Percentiles rank a stretch among this genome's conserved stretches.
These are phyloP conservation scores for Rhombomys opimus DNA, from an alignment of 2,113 vertebrate species.

Conservation along the genomic window DNA sequence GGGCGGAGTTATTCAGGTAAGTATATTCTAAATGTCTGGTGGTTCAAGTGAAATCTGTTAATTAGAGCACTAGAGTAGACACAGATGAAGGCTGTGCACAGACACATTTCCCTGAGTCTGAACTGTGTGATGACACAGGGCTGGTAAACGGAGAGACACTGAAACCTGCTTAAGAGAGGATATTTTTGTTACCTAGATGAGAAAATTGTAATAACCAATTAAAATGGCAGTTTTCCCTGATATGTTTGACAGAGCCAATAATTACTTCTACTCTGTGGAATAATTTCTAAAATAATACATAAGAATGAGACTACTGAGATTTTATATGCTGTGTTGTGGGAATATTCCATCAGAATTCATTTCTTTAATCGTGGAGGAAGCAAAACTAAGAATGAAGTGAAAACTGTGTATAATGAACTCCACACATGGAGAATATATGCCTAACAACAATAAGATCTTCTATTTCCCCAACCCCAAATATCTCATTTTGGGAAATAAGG, in stretches of 20 bases:
- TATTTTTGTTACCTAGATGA: constrained; percentile 64
- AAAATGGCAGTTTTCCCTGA: constrained; percentile 61
- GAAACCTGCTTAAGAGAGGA: constrained; percentile 11
- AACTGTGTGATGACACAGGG: constrained; percentile 41
- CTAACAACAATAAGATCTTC: neutral
- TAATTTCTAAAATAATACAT: constrained; percentile 59
- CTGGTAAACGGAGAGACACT: neutral
- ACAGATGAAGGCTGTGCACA: neutral
- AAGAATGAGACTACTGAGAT: constrained; percentile 35
- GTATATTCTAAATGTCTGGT: constrained; percentile 10
- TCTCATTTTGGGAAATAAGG: constrained; percentile 25
- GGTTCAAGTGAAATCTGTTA: constrained; percentile 14
- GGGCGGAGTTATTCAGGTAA: neutral
- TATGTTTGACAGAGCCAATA: constrained; percentile 70
- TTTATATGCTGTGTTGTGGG: neutral
- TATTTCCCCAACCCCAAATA: neutral
- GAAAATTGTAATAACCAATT: constrained; percentile 68
- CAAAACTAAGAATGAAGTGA: neutral
- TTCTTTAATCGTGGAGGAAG: constrained; percentile 20
- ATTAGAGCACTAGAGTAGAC: neutral
- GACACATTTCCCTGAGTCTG: neutral
- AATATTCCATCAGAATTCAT: constrained; percentile 17
- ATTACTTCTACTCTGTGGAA: constrained; percentile 63
- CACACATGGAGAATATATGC: neutral
- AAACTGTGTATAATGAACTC: neutral